Conservation (phyloP, 1,140 invertebrate species). For the Brachystomella parvula region DNA sequence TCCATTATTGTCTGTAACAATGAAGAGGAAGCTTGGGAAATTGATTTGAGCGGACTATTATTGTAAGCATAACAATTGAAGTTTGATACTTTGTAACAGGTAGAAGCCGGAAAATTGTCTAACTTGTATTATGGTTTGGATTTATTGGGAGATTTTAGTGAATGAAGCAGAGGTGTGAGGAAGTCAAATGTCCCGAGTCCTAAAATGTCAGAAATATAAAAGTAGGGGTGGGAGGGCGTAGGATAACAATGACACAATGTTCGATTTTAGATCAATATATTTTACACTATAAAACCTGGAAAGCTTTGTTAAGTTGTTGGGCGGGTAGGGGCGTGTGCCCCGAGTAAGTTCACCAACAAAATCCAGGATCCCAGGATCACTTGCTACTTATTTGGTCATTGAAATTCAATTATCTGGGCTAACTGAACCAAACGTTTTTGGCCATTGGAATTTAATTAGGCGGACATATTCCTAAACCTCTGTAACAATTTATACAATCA, state of each 20-base stretch:
- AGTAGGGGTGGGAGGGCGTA: not conserved
- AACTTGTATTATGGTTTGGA: too few species aligned
- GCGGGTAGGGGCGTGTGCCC: not conserved
- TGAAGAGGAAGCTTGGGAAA: not conserved
- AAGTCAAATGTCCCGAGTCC: not conserved
- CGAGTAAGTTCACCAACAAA: not conserved
- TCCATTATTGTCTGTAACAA: too few species aligned
- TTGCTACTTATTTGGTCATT: too few species aligned
- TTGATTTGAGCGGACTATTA: not conserved
- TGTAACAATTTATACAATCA: too few species aligned
- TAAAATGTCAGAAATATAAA: not conserved
- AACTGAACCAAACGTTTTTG: too few species aligned
- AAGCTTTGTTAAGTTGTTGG: conserved; percentile 13
- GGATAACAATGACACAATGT: not conserved
- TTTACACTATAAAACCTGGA: not conserved
- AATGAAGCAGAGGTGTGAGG: not conserved
- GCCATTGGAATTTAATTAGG: too few species aligned
- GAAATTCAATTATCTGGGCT: too few species aligned
- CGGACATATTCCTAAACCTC: too few species aligned
- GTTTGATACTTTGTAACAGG: not conserved
- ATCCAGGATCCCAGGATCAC: too few species aligned
- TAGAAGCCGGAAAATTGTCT: not conserved
- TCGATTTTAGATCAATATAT: not conserved
- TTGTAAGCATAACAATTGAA: not conserved
- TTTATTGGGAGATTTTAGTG: too few species aligned